Conservation (phyloP, 2,113 vertebrate genomes). For the Psilopsiagon aymara region DNA sequence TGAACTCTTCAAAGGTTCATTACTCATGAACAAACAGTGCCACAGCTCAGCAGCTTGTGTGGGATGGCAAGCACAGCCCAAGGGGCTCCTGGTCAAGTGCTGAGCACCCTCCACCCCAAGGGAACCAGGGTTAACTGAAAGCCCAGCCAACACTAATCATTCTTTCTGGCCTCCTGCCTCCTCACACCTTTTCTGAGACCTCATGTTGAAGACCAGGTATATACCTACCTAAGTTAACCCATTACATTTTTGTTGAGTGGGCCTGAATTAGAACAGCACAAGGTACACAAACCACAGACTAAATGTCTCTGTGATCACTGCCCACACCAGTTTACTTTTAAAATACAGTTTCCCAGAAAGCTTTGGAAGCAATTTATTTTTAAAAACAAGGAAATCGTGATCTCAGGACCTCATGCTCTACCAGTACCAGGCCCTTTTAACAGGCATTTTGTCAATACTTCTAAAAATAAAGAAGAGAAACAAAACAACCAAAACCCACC, state of each 20-base stretch:
- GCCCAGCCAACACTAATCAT: neutral
- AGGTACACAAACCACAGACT: neutral
- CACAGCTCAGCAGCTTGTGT: neutral
- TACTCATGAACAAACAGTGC: neutral
- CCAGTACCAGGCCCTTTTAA: neutral
- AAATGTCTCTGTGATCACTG: accelerated
- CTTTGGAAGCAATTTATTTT: neutral
- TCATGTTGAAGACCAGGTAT: neutral
- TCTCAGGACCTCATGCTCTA: neutral
- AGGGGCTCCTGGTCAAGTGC: neutral
- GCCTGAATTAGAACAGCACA: neutral
- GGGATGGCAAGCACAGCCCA: accelerated
- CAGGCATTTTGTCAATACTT: neutral
- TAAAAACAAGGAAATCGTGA: neutral
- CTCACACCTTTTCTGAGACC: neutral
- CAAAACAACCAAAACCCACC: neutral
- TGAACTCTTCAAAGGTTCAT: neutral
- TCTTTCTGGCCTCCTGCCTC: neutral
- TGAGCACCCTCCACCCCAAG: no score
- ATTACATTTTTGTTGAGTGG: neutral
- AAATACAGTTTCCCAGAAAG: neutral
- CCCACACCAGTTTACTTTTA: neutral
- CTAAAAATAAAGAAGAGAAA: neutral
- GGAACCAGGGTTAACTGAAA: neutral
- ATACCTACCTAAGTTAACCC: neutral